phyloP scores from a whole-genome alignment of 1,140 invertebrate species.

The Diorhabda elongata region DNA sequence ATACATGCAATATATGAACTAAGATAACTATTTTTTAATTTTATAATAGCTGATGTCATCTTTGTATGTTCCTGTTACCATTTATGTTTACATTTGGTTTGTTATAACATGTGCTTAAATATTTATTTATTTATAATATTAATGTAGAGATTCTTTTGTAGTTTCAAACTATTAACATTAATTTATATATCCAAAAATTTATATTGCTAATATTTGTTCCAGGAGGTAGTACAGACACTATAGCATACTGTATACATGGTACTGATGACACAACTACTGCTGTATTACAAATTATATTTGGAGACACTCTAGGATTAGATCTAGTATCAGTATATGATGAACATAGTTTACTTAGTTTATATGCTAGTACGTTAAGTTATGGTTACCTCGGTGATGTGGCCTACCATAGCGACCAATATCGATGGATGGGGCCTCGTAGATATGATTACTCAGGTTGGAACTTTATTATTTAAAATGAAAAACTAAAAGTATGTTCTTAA shows the following conservation, averaged over 20 bases:
- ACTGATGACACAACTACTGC: constrained; percentile 77
- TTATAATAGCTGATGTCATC: too few species aligned
- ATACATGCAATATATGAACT: too few species aligned
- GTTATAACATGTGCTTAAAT: too few species aligned
- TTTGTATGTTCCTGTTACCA: too few species aligned
- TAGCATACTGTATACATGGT: constrained; percentile 79
- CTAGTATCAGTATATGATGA: constrained; percentile 72
- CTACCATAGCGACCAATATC: constrained; percentile 73
- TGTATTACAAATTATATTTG: constrained; percentile 77
- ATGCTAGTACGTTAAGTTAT: constrained; percentile 79
- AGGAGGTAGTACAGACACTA: constrained; percentile 78
- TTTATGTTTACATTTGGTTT: too few species aligned
- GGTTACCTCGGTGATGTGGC: constrained; percentile 86
- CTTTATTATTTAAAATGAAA: not conserved
- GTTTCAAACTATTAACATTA: too few species aligned
- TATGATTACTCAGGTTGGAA: constrained; percentile 74
- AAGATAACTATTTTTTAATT: too few species aligned
- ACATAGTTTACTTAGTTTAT: constrained; percentile 63
- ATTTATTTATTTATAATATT: too few species aligned
- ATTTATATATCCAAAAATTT: too few species aligned
- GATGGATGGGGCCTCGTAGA: constrained; percentile 86
- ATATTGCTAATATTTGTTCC: constrained; percentile 22
- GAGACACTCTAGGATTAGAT: constrained; percentile 69
- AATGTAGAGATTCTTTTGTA: too few species aligned
- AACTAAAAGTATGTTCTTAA: not conserved